phyloP scores from a whole-genome alignment of 1,140 invertebrate species.

The Trichoplusia ni region DNA sequence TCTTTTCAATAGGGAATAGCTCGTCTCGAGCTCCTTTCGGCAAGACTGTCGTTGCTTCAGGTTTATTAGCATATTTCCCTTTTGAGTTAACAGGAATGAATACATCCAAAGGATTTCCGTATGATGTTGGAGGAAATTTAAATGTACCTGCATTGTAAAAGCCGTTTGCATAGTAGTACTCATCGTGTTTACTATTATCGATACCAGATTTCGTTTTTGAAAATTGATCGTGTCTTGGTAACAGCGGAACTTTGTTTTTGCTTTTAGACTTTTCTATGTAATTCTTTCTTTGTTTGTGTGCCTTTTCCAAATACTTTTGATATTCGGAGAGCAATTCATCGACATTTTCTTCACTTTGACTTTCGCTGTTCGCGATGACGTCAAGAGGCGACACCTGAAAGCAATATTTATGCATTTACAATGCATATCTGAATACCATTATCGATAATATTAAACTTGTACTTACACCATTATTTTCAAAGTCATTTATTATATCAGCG shows the following conservation, averaged over 20 bases:
- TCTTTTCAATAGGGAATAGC: constrained; percentile 32
- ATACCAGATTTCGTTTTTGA: constrained; percentile 47
- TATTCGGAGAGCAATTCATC: constrained; percentile 68
- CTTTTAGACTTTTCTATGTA: constrained; percentile 59
- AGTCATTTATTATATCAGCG: constrained; percentile 67
- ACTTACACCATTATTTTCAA: constrained; percentile 65
- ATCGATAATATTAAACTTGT: not conserved
- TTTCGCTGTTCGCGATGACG: constrained; percentile 45
- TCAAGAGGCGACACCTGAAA: constrained; percentile 55
- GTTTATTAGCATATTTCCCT: constrained; percentile 35
- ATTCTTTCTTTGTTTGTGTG: constrained; percentile 58
- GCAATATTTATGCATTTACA: not conserved
- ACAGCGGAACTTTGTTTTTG: constrained; percentile 70
- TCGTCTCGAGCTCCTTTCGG: constrained; percentile 32
- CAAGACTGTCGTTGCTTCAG: not conserved
- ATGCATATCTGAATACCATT: not conserved
- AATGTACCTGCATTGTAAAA: constrained; percentile 33
- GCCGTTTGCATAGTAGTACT: constrained; percentile 31
- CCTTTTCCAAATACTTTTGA: constrained; percentile 69
- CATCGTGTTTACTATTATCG: constrained; percentile 38
- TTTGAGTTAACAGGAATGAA: constrained; percentile 45
- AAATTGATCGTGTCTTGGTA: constrained; percentile 56
- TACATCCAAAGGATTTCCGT: constrained; percentile 47
- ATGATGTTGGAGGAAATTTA: constrained; percentile 33
- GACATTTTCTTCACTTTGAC: constrained; percentile 65